These are phyloP conservation scores for Laticauda laticaudata DNA, from an alignment of 2,113 vertebrate genomes.

Conservation along the genomic window DNA sequence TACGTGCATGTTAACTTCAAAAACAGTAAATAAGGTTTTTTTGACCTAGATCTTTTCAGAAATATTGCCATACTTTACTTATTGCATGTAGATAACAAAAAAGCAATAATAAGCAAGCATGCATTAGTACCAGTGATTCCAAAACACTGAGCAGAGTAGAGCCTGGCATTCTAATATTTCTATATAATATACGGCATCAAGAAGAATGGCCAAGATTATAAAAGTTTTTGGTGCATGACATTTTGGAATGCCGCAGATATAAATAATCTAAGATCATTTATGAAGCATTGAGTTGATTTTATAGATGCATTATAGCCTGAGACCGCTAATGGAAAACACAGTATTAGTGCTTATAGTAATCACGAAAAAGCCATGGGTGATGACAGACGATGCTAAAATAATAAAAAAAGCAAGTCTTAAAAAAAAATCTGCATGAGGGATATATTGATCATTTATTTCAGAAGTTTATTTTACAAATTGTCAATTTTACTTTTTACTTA, in stretches of 20 bases:
- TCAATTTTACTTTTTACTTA: background rate
- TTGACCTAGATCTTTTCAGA: background rate
- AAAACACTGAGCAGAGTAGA: background rate
- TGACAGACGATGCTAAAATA: background rate
- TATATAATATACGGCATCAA: background rate
- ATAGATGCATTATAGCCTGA: rapidly evolving
- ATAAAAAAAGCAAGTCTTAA: background rate
- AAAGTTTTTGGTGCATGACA: constrained; percentile 12
- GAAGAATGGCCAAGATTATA: background rate
- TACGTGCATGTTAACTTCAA: background rate
- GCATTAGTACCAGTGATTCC: background rate
- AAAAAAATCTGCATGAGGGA: background rate
- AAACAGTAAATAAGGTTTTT: background rate
- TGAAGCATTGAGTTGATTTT: background rate
- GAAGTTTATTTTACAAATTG: background rate
- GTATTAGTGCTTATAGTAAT: background rate
- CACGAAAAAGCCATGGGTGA: rapidly evolving
- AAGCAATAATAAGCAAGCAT: background rate
- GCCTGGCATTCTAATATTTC: background rate
- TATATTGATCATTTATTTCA: background rate
- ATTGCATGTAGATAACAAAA: background rate
- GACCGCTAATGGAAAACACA: constrained; percentile 30
- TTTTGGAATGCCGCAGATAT: background rate
- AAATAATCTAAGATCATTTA: constrained; percentile 23
- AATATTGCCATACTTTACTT: too few relatives aligned